Base-by-base conservation (phyloP, 35 echinoderm and acorn worm genomes). In the Amphiura filiformis region DNA sequence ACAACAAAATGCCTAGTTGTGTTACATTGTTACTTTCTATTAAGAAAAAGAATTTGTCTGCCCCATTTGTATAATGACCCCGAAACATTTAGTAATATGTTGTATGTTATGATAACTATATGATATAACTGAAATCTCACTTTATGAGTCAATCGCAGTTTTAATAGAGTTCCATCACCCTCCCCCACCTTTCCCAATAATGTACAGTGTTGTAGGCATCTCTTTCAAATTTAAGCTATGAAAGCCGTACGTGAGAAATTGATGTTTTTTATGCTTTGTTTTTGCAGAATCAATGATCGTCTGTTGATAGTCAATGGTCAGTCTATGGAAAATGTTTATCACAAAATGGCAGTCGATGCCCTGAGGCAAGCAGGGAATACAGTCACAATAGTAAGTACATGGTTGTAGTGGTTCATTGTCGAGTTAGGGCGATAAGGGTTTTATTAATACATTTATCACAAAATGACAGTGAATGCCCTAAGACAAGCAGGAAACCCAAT, bases 221-320 rank as follows among this genome's bases (percentile, higher is more conserved):
- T 47, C 41, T 17, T 47, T 47, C 4, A 4, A 47, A 47, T 9
- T 9, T 9, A 47, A 4, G 17, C 17, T 9, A 47, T 47, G 41
- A 47, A 4, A 47, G 41, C 5, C 41, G 4, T 17, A 47, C 17
- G 4, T 9, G 17, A 4, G 17, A 47, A 9, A 47, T 47, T 47
- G 4, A 65, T 34, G 0, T 22, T 88, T 31, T 49, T 35, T 39
- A 84, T 42, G 13, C 80, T 52, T 78, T 61, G 34, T 35, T 31
- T 33, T 40, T 91, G 75, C 78, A 97, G 95, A 76, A 90, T 91
- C 22, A 89, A 94, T 91, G 95, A 97, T 83, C 87, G 95, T 83
- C 84, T 97, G 18, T 35, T 97, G 34, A 86, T 81, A 39, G 92
- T 97, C 26, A 94, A 94, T 83, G 92, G 92, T 22, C 81, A 88